These are phyloP conservation scores for Rhamnusium bicolor DNA, from an alignment of 2,888 invertebrate species.

Conservation along the genomic window DNA sequence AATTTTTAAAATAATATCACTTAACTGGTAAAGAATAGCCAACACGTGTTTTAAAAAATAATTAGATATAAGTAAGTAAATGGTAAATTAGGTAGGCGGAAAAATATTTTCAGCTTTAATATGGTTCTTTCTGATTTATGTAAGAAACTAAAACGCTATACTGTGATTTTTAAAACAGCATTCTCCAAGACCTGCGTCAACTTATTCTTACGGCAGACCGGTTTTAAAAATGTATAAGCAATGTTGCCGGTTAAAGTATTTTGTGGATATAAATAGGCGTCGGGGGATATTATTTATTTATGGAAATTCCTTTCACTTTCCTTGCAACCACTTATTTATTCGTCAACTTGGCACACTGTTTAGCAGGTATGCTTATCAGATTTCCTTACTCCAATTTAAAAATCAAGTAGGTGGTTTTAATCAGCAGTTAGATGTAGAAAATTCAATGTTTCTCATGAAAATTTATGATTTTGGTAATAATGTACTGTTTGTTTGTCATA, in stretches of 20 bases:
- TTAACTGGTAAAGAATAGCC: no score
- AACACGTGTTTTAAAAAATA: no score
- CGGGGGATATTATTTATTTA: background rate
- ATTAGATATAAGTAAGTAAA: no score
- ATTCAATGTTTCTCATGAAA: no score
- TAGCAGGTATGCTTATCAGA: no score
- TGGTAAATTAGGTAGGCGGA: constrained; percentile 7
- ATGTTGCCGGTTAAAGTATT: background rate
- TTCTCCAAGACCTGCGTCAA: constrained; percentile 23
- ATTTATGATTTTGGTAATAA: no score
- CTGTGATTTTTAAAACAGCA: background rate
- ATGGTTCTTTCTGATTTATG: background rate
- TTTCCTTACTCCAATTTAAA: no score
- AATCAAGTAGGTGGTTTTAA: no score
- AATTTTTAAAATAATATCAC: no score
- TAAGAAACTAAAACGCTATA: background rate
- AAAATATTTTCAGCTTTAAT: constrained; percentile 5
- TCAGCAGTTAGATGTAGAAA: no score
- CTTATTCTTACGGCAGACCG: constrained; percentile 5
- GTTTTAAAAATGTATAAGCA: constrained; percentile 16
- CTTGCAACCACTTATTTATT: background rate
- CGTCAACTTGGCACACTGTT: no score
- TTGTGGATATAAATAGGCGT: background rate
- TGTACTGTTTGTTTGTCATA: no score
- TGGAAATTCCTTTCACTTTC: background rate